Base-by-base conservation (phyloP, 2,797 vertebrate genomes). In the Brachyrhaphis roseni region DNA sequence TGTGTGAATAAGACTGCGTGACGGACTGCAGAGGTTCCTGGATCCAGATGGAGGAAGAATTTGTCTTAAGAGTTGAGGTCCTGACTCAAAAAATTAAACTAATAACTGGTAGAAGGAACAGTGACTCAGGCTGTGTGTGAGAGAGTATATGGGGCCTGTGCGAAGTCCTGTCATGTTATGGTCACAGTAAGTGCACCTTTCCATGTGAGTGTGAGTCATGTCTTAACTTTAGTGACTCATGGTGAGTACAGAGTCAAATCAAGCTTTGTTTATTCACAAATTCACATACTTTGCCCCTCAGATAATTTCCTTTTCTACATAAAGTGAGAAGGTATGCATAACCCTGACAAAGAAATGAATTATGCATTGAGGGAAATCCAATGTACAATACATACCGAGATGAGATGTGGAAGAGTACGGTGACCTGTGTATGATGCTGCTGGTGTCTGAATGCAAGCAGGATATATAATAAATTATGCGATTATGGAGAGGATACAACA, bases 401-500 rank as follows among this genome's bases (percentile, higher is more conserved):
- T 72, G 73, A 72, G 72, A 86, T 77, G 82, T 78, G 47, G 74
- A 20, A 74, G 75, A 76, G 80, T 72, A 68, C 28, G 45, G 79
- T 81, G 87, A 91, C 91, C 89, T 88, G 78, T 89, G 53, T 53
- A 76, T 87, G 89, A 91, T 89, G 75, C 64, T 20, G 59, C 68
- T 28, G 36, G 51, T 80, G 83, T 76, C 72, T 84, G 31, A 36
- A 85, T 93, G 84, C 62, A 88, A 93, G 90, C 82, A 91, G 53
- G 26, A 83, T 79, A 36, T 82, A 84, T 46, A 84, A 91, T 91
- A 87, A 91, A 88, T 91, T 11, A 92, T 91, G 78, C 82, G 77
- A 79, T 78, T 31, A 75, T 57, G 72, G 53, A 84, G 75, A 82
- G 68, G 62, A 84, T 74, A 68, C 84, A 78, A 64, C 74, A 70